Conservation (phyloP, 2,797 vertebrate species). For the Sebastes dallii region DNA sequence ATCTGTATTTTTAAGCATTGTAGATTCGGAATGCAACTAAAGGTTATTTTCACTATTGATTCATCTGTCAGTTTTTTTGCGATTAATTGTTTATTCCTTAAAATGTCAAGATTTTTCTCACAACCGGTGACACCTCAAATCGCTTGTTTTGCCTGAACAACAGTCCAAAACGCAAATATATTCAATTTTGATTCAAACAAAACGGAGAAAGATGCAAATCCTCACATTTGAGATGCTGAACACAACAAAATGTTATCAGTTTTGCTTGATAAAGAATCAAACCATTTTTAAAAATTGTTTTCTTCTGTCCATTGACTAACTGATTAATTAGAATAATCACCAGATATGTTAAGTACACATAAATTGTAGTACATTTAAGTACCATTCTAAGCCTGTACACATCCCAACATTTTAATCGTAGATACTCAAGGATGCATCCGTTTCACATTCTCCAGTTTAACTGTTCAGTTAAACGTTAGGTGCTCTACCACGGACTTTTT, state of each 20-base stretch:
- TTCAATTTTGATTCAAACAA: neutral
- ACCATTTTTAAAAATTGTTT: too few relatives aligned
- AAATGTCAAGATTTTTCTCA: neutral
- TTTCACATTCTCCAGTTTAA: neutral
- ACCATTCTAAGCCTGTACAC: neutral
- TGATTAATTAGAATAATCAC: neutral
- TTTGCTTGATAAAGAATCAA: neutral
- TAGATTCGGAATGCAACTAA: accelerated
- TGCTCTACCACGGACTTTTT: constrained; percentile 12
- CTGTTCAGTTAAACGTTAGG: neutral
- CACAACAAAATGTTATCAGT: neutral
- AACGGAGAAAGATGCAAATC: neutral
- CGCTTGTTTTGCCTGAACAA: neutral
- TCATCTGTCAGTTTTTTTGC: neutral
- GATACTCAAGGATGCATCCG: too few relatives aligned
- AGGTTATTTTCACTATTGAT: neutral
- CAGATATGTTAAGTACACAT: neutral
- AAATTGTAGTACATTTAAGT: neutral
- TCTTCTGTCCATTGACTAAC: neutral
- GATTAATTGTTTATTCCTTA: neutral
- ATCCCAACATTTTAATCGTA: neutral
- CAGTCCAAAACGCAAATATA: neutral
- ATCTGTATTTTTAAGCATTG: neutral
- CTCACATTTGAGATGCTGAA: neutral
- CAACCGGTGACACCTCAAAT: neutral